A percentile compares a stretch with the other conserved stretches of the same genome.
Conservation (phyloP, 2,888 invertebrate genomes). For the Tridacna gigas region DNA sequence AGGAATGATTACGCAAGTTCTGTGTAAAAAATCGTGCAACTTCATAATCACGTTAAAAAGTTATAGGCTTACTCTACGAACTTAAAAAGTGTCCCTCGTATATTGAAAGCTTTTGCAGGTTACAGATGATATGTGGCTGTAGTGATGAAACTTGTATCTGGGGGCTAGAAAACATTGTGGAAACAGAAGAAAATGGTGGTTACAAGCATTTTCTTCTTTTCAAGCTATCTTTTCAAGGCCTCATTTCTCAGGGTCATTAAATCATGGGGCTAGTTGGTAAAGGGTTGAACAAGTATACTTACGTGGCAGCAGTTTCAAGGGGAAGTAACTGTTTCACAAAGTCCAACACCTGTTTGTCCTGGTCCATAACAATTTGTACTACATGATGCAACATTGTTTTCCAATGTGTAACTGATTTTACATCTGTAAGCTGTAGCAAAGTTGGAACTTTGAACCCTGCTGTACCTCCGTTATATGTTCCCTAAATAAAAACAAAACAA, state of each 20-base stretch:
- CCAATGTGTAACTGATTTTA: slow-evolving; percentile 84
- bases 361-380: slow-evolving; percentile 88
- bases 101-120: too few relatives aligned
- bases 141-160: too few relatives aligned
- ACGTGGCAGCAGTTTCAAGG: slow-evolving; percentile 90
- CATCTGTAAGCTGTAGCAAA: slow-evolving; percentile 84
- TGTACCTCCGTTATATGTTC: slow-evolving; percentile 85
- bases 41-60: too few relatives aligned
- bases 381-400: slow-evolving; percentile 85
- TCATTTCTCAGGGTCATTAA: not conserved
- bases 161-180: not conserved
- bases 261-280: not conserved
- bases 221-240: not conserved
- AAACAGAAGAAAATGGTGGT: not conserved
- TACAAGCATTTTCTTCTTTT: not conserved
- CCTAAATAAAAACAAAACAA: slow-evolving; percentile 73
- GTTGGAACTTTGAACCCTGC: slow-evolving; percentile 85
- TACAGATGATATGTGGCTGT: too few relatives aligned
- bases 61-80: too few relatives aligned
- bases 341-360: slow-evolving; percentile 91
- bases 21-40: too few relatives aligned
- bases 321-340: slow-evolving; percentile 93
- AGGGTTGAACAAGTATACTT: not conserved
- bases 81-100: too few relatives aligned
- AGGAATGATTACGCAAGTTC: too few relatives aligned